Conservation (phyloP, 2,888 invertebrate species). For the Andrena dorsata region DNA sequence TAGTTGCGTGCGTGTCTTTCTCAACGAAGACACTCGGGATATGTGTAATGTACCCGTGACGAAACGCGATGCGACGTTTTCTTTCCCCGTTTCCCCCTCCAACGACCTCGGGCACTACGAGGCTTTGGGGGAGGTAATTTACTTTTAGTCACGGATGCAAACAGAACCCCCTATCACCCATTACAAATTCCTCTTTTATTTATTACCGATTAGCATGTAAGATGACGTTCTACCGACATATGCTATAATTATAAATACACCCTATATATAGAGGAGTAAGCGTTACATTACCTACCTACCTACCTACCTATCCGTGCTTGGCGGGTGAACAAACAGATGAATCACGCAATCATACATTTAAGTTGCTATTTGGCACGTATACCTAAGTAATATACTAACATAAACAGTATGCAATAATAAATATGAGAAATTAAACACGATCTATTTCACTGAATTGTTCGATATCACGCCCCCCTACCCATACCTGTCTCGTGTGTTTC, state of each 20-base stretch:
- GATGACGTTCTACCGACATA: constrained; percentile 84
- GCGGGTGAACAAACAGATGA: constrained; percentile 82
- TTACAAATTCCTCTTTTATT: constrained; percentile 79
- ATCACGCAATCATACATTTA: constrained; percentile 85
- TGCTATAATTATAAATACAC: constrained; percentile 84
- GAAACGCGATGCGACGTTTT: constrained; percentile 66
- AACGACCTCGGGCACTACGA: constrained; percentile 39
- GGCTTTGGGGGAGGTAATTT: constrained; percentile 46
- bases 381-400: constrained; percentile 85
- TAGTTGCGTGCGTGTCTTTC: constrained; percentile 54
- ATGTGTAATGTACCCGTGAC: constrained; percentile 67
- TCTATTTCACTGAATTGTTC: constrained; percentile 41
- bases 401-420: constrained; percentile 85
- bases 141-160: constrained; percentile 67
- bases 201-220: constrained; percentile 84
- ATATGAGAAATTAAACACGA: constrained; percentile 80
- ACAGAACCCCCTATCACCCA: constrained; percentile 75
- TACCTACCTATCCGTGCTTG: constrained; percentile 73
- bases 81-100: constrained; percentile 58
- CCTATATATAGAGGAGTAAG: constrained; percentile 84
- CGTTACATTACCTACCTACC: constrained; percentile 78
- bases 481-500: neutral
- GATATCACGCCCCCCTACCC: neutral
- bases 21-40: constrained; percentile 49
- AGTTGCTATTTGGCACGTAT: constrained; percentile 85